Percentiles rank a stretch among this genome's conserved stretches.
Conservation (phyloP, 2,113 vertebrate species). For the Ptyas mucosa region DNA sequence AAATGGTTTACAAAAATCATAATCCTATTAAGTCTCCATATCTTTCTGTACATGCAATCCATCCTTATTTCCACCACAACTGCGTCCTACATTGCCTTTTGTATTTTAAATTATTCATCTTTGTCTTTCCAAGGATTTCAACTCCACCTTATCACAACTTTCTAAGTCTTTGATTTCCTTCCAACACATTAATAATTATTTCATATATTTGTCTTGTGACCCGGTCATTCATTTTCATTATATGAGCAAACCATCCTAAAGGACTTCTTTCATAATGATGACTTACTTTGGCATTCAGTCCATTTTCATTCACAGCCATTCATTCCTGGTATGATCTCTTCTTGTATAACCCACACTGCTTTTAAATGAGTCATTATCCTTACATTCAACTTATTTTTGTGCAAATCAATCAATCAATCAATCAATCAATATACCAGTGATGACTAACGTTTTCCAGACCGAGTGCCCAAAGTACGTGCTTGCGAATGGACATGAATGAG, state of each 20-base stretch:
- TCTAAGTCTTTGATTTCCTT: not conserved
- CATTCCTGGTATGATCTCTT: not conserved
- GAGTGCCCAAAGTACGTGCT: too few species aligned
- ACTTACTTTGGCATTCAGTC: not conserved
- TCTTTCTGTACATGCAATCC: not conserved
- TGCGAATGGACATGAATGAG: too few species aligned
- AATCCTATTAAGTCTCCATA: not conserved
- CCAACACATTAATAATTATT: not conserved
- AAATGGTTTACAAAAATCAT: not conserved
- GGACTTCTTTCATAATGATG: not conserved
- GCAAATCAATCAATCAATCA: too few species aligned
- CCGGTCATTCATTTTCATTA: not conserved
- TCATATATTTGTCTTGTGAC: not conserved
- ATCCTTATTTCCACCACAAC: not conserved
- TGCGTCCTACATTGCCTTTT: not conserved
- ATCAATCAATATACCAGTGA: too few species aligned
- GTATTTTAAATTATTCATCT: not conserved
- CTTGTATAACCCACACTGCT: not conserved
- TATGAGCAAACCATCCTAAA: not conserved
- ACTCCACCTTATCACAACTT: not conserved
- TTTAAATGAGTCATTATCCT: not conserved
- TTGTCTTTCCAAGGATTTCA: not conserved
- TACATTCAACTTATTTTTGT: not conserved
- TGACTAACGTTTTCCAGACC: too few species aligned
- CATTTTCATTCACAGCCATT: not conserved